phyloP scores from a whole-genome alignment of 2,797 vertebrate species.

The Sparus aurata region DNA sequence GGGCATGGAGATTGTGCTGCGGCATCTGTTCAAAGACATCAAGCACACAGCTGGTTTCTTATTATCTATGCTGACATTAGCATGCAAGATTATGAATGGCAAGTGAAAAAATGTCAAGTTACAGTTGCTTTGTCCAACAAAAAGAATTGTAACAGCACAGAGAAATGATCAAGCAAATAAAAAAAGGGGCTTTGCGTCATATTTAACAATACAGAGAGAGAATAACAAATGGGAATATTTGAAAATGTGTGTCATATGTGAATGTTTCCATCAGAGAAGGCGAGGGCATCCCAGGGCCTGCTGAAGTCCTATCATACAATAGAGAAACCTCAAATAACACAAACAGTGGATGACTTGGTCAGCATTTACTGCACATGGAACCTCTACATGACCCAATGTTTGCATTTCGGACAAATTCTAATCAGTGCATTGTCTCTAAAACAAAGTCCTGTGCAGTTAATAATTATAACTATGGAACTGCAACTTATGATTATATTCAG shows the following conservation, averaged over 20 bases:
- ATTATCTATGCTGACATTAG: conserved; percentile 5
- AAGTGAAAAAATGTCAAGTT: no score
- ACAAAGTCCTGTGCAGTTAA: neutral
- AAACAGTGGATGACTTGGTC: neutral
- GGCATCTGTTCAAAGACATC: conserved; percentile 12
- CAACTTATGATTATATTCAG: neutral
- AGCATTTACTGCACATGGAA: conserved; percentile 14
- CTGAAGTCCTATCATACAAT: neutral
- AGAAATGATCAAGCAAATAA: no score
- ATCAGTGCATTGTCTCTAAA: neutral
- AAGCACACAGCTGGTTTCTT: conserved; percentile 10
- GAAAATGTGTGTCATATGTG: no score
- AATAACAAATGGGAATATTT: no score
- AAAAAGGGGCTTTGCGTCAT: no score
- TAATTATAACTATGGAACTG: neutral
- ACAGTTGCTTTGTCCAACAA: no score
- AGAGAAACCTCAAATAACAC: conserved; percentile 13
- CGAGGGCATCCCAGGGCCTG: no score
- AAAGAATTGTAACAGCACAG: no score
- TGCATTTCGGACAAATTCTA: conserved; percentile 10
- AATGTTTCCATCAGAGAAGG: no score
- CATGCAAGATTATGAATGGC: no score
- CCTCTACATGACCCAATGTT: conserved; percentile 1
- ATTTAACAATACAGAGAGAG: no score
- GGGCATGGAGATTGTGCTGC: neutral